Evolutionary conservation across 2,888 invertebrate genomes (phyloP), one percentile per base, ranked within the genome.

Genomic region (Papilio elwesi): DNA sequence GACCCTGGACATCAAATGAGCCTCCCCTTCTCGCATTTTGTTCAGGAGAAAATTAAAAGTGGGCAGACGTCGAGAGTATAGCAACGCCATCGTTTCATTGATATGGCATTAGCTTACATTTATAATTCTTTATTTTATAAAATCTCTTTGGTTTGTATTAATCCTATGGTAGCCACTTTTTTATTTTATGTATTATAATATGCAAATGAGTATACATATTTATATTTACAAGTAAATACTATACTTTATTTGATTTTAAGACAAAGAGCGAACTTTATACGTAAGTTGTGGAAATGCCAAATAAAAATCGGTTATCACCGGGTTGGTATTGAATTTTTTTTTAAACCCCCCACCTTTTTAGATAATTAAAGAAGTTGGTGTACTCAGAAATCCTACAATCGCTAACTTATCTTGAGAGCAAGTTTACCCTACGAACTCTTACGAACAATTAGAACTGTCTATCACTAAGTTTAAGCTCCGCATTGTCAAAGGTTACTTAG

Each of bases 1-100:
- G 87, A 88, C 88, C 89, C 89, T 90, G 92, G 90, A 91, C 92
- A 91, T 92, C 92, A 91, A 92, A 92, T 90, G 85, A 85, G 82
- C 63, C 85, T 88, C 91, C 93, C 92, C 90, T 90, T 89, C 83
- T 87, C 87, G 85, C 88, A 87, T 89, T 90, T 90, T 88, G 86
- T 86, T 82, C 83, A 81, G 78, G 87, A 85, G 87, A 88, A 90
- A 91, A 92, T 92, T 90, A 90, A 92, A 90, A 90, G 86, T 90
- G 90, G 82, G 82, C 85, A 87, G 85, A 89, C 88, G 80, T 77
- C 81, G 79, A 78, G 80, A 79, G 79, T 80, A 83, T 81, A 80
- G 83, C 77, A 78, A 80, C 77, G 55, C 73, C 66, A 12, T 74
- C 69, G 69, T 73, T 76, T 77, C 77, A 79, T 79, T 77, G 75